Evolutionary conservation across 2,888 invertebrate species (phyloP), one percentile per base, ranked within the genome.

Genomic region (Tetropium fuscum): DNA sequence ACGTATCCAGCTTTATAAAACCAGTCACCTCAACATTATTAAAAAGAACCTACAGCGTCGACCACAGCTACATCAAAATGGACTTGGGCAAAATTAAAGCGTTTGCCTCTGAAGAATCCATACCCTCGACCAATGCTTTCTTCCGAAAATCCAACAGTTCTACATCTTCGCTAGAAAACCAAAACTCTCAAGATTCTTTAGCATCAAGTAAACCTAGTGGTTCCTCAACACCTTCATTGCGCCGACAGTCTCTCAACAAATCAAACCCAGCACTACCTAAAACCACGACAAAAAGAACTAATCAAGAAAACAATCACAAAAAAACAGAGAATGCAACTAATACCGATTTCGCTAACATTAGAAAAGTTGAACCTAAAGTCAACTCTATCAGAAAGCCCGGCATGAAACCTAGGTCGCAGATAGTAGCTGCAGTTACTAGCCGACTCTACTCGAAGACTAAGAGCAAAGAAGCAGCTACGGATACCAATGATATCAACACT

Each of bases 401-500:
- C 1, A 71, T 83, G 34, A 87, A 87, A 74, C 78, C 79, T 1
- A 81, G 89, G 71, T 87, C 89, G 13, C 88, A 89, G 78, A 89
- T 90, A 47, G 88, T 90, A 1, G 89, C 90, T 2, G 89, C 89
- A 0, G 90, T 90, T 1, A 90, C 90, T 1, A 86, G 87, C 68
- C 82, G 90, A 68, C 79, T 90, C 8, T 90, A 90, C 74, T 84
- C 87, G 0, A 88, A 87, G 84, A 78, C 84, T 76, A 81, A 87
- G 81, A 82, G 85, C 82, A 80, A 85, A 81, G 82, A 81, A 75
- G 71, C 67, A 2, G 66, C 73, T 0, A 80, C 80, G 1, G 80
- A 79, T 54, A 81, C 80, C 2, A 72, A 74, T 7, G 78, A 78
- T 25, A 58, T 69, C 16, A 61, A 58, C 25, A 60, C 54, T 1